Evolutionary conservation across 2,888 invertebrate genomes (phyloP).

Genomic region (Drosophila lacicola): DNA sequence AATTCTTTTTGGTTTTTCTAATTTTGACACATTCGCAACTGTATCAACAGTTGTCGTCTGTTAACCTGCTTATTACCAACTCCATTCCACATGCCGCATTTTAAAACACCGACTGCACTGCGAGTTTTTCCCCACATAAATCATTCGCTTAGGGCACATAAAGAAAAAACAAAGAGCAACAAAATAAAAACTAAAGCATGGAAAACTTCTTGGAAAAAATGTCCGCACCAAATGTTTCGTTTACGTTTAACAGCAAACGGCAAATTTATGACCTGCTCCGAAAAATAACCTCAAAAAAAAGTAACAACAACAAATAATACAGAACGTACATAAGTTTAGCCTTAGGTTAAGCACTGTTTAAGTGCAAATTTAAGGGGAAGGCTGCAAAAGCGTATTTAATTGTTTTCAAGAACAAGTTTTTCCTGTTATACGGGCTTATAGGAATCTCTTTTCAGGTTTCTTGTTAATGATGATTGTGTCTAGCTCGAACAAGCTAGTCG

Average conservation of each 20-base stretch:
- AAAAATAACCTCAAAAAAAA: constrained; percentile 12
- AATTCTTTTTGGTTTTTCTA: not conserved
- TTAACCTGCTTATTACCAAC: constrained; percentile 60
- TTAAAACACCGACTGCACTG: constrained; percentile 19
- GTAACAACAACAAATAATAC: constrained; percentile 19
- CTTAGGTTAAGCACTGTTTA: constrained; percentile 20
- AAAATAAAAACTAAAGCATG: constrained; percentile 33
- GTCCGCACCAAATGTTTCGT: constrained; percentile 58
- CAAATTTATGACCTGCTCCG: constrained; percentile 45
- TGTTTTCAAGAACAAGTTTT: constrained; percentile 1
- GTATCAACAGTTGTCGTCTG: constrained; percentile 47
- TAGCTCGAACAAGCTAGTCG: no score
- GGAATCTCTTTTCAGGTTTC: not conserved
- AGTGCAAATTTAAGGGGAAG: constrained; percentile 23
- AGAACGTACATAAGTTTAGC: constrained; percentile 12
- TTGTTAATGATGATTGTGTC: no score
- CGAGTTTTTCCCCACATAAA: constrained; percentile 44
- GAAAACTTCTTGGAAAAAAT: constrained; percentile 47
- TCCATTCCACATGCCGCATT: constrained; percentile 20
- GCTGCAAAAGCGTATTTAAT: constrained; percentile 16
- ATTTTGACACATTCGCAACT: constrained; percentile 4
- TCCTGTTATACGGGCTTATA: not conserved
- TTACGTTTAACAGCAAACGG: constrained; percentile 48
- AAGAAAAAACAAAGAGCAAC: constrained; percentile 13
- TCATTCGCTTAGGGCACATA: constrained; percentile 47